Base-by-base conservation (phyloP, 2,888 invertebrate genomes). In the Drosophila longiperda region DNA sequence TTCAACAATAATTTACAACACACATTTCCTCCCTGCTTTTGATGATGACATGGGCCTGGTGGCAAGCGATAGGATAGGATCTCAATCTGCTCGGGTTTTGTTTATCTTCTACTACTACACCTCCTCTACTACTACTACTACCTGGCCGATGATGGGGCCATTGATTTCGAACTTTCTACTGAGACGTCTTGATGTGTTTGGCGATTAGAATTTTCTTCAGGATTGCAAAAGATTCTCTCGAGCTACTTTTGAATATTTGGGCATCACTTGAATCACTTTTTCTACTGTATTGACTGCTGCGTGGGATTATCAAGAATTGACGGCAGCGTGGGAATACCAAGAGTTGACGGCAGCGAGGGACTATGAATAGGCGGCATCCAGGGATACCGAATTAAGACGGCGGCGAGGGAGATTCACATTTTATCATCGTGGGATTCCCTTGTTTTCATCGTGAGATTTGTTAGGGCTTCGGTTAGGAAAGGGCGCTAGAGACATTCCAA, bases 391-490 rank as follows among this genome's bases (percentile, higher is more conserved):
- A 23, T 36, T 23, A 1, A 1, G 55, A 38, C 36, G n/a, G 55
- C 38, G 29, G 55, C 55, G 55, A 8, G 55, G 55, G 55, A 38
- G 38, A 38, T 29, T 26, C 8, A 4, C n/a, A 17, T 38, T 2
- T 55, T 38, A n/a, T 55, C 55, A 29, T 38, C 55, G 55, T 36
- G 53, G 34, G 53, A 54, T 23, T 36, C 38, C 38, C 17, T 69
- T 69, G 70, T 77, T 59, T 33, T 20, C 87, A 59, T 15, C 87
- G 87, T 60, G 85, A 87, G 87, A 86, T 60, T 80, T 69, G 36
- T 75, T 82, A 89, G 89, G 87, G 85, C 61, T 80, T 76, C 76
- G 83, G 76, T 87, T 87, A 84, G 86, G 70, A 60, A 70, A 87
- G 87, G 86, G 80, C 89, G 89, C 68, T 87, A 87, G 87, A 78